phyloP scores from a whole-genome alignment of 23 tunicate species.

The Trididemnum miniatum region DNA sequence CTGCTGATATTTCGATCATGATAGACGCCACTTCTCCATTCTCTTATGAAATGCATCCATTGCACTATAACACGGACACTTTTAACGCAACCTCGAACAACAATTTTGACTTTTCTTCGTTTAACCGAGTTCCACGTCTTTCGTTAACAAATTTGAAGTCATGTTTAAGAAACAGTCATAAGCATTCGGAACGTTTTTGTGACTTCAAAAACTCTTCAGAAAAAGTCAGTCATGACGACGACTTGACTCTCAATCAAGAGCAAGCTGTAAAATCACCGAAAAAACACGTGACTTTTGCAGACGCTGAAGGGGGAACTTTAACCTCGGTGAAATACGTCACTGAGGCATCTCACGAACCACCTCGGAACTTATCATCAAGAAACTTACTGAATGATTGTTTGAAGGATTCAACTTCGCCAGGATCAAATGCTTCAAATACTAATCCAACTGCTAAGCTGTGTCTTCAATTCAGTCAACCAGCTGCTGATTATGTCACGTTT shows the following conservation, averaged over 20 bases:
- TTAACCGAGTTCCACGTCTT: neutral
- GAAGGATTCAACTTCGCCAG: constrained; percentile 23
- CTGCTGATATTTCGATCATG: neutral
- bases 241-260: neutral
- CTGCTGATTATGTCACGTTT: constrained; percentile 61
- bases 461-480: constrained; percentile 65
- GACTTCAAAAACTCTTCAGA: neutral
- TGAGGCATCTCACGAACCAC: constrained; percentile 70
- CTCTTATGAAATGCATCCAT: neutral
- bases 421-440: neutral
- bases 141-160: neutral
- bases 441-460: neutral
- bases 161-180: neutral
- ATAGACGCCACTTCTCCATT: neutral
- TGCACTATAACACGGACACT: neutral
- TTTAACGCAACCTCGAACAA: neutral
- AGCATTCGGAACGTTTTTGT: neutral
- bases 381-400: constrained; percentile 16
- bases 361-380: constrained; percentile 25
- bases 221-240: neutral
- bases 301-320: constrained; percentile 64
- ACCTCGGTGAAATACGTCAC: constrained; percentile 54
- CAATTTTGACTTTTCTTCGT: neutral
- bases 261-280: neutral
- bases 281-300: constrained; percentile 88